Base-by-base conservation (phyloP, 2,113 vertebrate species). In the Carassius carassius region DNA sequence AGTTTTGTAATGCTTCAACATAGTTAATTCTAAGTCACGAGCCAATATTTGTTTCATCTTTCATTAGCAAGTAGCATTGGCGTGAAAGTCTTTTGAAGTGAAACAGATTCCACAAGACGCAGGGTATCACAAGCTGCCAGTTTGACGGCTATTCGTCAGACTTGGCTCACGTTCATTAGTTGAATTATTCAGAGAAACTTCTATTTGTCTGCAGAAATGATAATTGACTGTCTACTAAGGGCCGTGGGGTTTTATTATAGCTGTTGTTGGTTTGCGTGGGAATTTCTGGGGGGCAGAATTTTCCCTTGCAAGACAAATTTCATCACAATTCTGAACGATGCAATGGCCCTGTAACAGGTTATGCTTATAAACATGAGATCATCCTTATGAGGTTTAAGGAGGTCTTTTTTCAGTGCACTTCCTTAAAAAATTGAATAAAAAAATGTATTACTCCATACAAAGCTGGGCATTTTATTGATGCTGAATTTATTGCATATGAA, bases 111-210 rank as follows among this genome's bases (percentile, higher is more conserved):
- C 35, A 62, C 76, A 62, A 21, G 56, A 83, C 69, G 77, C 51
- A 72, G 63, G 56, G 70, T 81, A 74, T 81, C 70, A 58, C 44
- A 83, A 78, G 49, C 78, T 83, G 73, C 84, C 84, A 85, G 89
- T 72, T 87, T 78, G 76, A 83, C 76, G 56, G 65, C 82, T 86
- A 89, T 90, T 90, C 82, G 82, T 89, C 85, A 89, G 86, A 87
- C 85, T 89, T 88, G 86, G 89, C 78, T 84, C 87, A 62, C 65
- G 65, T 62, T 88, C 79, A 85, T 85, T 86, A 86, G 86, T 87
- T 90, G 47, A 83, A 89, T 90, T 88, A 86, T 83, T 86, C 84
- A 84, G 70, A 78, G 69, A 80, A 87, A 86, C 58, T 60, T 84
- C 72, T 72, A n/a, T 65, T 80, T 80, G 58, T 80, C 58, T 65